Evolutionary conservation across 30 jellyfish, hydroid and myxozoan genomes (phyloP).

Genomic region (Hydra vulgaris): DNA sequence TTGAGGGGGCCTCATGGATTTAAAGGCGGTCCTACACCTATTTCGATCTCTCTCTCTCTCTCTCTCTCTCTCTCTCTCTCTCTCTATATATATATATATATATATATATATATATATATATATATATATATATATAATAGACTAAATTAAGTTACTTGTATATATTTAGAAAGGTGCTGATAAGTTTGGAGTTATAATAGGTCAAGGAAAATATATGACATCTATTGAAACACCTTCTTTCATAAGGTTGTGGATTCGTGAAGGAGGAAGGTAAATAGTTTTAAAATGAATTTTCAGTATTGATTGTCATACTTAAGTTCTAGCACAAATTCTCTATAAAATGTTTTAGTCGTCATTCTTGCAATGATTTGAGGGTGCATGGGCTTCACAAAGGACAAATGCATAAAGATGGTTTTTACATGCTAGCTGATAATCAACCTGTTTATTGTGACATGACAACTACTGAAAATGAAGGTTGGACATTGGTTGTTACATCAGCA

Average conservation of each 20-base stretch:
- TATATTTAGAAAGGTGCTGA: conserved; percentile 13
- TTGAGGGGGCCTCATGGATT: too few species aligned
- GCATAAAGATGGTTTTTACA: conserved; percentile 63
- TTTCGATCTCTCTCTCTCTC: too few species aligned
- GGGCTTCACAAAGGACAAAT: conserved; percentile 55
- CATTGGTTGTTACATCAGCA: conserved; percentile 66
- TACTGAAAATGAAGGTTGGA: conserved; percentile 77
- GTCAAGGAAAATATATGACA: conserved; percentile 25
- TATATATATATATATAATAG: too few species aligned
- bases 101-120: too few species aligned
- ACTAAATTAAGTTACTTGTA: too few species aligned
- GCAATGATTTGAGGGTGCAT: conserved; percentile 59
- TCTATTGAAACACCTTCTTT: conserved; percentile 12
- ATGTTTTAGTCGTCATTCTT: conserved; percentile 60
- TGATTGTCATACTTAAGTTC: too few species aligned
- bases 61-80: too few species aligned
- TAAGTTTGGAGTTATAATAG: neutral
- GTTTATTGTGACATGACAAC: conserved; percentile 90
- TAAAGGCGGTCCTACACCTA: too few species aligned
- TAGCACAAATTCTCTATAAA: too few species aligned
- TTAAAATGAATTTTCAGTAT: neutral
- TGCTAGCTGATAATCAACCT: conserved; percentile 20
- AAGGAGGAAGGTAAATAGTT: conserved; percentile 39
- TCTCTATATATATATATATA: too few species aligned
- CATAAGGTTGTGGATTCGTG: conserved; percentile 49